Conservation (phyloP, 2,888 invertebrate genomes). For the Dorcus parallelipipedus region DNA sequence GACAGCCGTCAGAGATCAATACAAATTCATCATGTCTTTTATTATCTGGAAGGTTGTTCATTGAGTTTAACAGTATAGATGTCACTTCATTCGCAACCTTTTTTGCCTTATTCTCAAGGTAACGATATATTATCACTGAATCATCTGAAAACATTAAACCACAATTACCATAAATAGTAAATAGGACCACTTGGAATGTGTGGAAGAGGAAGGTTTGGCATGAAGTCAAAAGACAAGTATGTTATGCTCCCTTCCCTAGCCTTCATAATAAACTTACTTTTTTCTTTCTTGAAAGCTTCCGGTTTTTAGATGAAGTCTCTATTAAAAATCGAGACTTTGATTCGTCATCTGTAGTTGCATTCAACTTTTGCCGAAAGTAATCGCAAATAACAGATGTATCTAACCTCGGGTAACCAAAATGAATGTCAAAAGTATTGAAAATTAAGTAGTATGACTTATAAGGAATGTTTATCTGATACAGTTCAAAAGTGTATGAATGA, state of each 20-base stretch:
- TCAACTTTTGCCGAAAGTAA: neutral
- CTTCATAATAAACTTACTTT: neutral
- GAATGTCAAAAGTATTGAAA: too few species aligned
- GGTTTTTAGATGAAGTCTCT: neutral
- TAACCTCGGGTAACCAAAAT: neutral
- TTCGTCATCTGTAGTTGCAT: too few species aligned
- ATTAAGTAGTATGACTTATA: conserved; percentile 4
- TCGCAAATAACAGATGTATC: neutral
- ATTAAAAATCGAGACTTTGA: too few species aligned
- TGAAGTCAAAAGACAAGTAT: neutral
- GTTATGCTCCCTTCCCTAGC: neutral
- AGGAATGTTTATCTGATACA: neutral
- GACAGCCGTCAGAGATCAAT: too few species aligned
- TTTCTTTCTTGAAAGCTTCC: neutral
- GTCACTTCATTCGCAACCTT: too few species aligned
- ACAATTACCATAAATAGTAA: conserved; percentile 1
- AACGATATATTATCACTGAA: neutral
- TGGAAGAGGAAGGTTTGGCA: neutral
- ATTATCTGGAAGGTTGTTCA: too few species aligned
- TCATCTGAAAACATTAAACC: conserved; percentile 2
- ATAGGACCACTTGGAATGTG: neutral
- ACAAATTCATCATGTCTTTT: too few species aligned
- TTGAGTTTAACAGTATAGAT: too few species aligned
- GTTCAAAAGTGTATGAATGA: neutral
- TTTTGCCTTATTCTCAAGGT: neutral